Conservation (phyloP, 2,888 invertebrate genomes). For the Agonopterix arenella region DNA sequence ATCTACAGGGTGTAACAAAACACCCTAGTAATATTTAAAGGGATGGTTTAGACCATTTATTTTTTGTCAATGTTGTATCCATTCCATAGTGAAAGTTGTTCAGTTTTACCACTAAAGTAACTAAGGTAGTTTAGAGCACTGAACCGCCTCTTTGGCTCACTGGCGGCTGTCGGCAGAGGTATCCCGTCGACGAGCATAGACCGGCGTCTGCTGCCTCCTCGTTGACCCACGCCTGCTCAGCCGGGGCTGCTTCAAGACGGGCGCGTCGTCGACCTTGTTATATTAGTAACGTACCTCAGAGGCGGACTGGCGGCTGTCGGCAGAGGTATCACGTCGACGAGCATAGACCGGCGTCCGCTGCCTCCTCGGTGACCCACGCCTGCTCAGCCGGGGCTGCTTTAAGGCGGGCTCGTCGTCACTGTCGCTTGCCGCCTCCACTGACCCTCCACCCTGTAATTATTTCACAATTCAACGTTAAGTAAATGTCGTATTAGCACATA, state of each 20-base stretch:
- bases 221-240: conserved; percentile 64
- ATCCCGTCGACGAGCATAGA: conserved; percentile 40
- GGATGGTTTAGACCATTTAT: too few species aligned
- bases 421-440: conserved; percentile 73
- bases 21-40: too few species aligned
- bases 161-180: conserved; percentile 59
- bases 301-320: conserved; percentile 64
- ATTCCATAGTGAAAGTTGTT: too few species aligned
- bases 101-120: too few species aligned
- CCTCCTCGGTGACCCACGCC: conserved; percentile 52
- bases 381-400: conserved; percentile 82
- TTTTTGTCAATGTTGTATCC: too few species aligned
- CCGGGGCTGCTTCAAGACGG: conserved; percentile 84
- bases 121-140: too few species aligned
- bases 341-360: conserved; percentile 49
- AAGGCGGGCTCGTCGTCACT: conserved; percentile 87
- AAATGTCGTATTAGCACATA: neutral
- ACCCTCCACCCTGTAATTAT: conserved; percentile 72
- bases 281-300: conserved; percentile 44
- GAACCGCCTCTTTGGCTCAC: too few species aligned
- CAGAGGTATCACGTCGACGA: conserved; percentile 41
- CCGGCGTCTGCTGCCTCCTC: conserved; percentile 47
- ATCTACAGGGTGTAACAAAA: too few species aligned
- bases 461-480: neutral
- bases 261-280: conserved; percentile 79